Evolutionary conservation across 1,140 invertebrate species (phyloP).

Genomic region (Achatina immaculata): DNA sequence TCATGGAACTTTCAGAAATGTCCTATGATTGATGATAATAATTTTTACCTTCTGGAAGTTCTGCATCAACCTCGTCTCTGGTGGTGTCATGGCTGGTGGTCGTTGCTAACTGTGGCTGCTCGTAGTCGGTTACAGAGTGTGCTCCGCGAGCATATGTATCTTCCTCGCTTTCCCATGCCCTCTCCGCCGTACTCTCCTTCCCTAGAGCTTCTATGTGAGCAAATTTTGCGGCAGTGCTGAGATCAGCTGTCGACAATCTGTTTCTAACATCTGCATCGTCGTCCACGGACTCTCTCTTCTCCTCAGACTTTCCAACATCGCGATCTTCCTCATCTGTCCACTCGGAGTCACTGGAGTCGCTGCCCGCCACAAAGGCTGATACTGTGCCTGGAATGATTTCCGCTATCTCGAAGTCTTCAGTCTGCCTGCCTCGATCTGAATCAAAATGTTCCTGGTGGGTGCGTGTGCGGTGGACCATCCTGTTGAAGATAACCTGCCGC

Average conservation of each 20-base stretch:
- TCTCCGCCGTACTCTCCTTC: conserved; percentile 43
- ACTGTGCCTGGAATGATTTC: conserved; percentile 63
- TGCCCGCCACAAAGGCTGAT: conserved; percentile 51
- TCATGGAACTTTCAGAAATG: no score
- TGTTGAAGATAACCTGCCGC: conserved; percentile 54
- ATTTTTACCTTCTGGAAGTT: no score
- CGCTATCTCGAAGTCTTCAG: conserved; percentile 55
- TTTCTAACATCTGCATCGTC: conserved; percentile 61
- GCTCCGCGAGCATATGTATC: conserved; percentile 37
- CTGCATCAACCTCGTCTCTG: no score
- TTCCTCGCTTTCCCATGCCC: conserved; percentile 38
- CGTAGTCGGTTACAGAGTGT: conserved; percentile 23
- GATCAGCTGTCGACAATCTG: conserved; percentile 50
- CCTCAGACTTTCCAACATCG: conserved; percentile 45
- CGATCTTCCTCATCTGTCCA: conserved; percentile 46
- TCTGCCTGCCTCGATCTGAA: conserved; percentile 39
- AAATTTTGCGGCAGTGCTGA: conserved; percentile 41
- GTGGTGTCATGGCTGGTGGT: no score
- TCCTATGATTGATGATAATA: no score
- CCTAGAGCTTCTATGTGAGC: conserved; percentile 45
- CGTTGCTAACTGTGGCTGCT: neutral
- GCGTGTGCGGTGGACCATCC: conserved; percentile 57
- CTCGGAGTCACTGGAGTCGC: conserved; percentile 39
- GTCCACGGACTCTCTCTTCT: conserved; percentile 56
- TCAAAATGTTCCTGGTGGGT: conserved; percentile 59